Base-by-base conservation (phyloP, 2,888 invertebrate species). In the Corbicula japonica region DNA sequence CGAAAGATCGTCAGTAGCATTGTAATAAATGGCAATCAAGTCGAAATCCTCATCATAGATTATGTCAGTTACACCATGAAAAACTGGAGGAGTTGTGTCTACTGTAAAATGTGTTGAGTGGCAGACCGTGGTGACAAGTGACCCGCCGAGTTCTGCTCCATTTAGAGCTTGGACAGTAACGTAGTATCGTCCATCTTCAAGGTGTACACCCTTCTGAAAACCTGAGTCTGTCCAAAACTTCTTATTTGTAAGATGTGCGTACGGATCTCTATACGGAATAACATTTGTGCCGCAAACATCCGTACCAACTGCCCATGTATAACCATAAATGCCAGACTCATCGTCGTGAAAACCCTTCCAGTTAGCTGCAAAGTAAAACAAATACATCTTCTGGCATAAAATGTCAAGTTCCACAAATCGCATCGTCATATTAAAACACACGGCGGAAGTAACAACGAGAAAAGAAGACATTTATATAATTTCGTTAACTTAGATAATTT, bases 321-420 rank as follows among this genome's bases (percentile, higher is more conserved):
- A 87, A 15, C 85, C 88, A 62, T 65, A 85, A n/a, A 89, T 82
- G 18, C 86, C 87, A 44, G 82, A 87, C 58, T 89, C 88, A 8
- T 83, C 71, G 54, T 89, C 89, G 44, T 83, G 71, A 61, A 88
- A 88, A 10, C 86, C 87, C 52, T 88, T 80, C 84, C 88, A 89
- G 68, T 88, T 87, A 0, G 72, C 89, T 88, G 76, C 21, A 46
- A n/a, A 5, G 46, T 4, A 5, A n/a, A n/a, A n/a, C n/a, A n/a
- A n/a, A n/a, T n/a, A n/a, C n/a, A n/a, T n/a, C n/a, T n/a, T n/a
- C n/a, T n/a, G n/a, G n/a, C n/a, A n/a, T n/a, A n/a, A n/a, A n/a
- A n/a, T n/a, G n/a, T n/a, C n/a, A n/a, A n/a, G n/a, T n/a, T n/a
- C n/a, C n/a, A n/a, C n/a, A n/a, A n/a, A n/a, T n/a, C n/a, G n/a